Evolutionary conservation across 2,888 invertebrate species (phyloP), one percentile per base, ranked within the genome.

Genomic region (Hydrotaea cyrtoneurina): DNA sequence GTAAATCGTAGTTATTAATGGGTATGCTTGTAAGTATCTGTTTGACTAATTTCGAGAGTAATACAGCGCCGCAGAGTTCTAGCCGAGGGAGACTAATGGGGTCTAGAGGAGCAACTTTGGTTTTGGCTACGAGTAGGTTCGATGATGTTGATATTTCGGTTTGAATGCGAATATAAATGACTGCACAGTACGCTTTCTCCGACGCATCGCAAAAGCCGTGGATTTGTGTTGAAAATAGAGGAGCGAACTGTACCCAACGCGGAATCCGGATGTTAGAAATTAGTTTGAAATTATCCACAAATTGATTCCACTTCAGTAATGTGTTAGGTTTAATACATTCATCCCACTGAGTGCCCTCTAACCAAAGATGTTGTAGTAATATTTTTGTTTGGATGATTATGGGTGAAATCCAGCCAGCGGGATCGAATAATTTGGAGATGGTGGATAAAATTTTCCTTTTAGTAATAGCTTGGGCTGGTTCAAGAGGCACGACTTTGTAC

Each of bases 141-240:
- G 46, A 46, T 75, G 11, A 31, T 50, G 7, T 50, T 17, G 0
- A 17, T 26, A 5, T 2, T 10, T 8, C 13, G 0, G 0, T 43
- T 26, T 3, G 8, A 1, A 46, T n/a, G 26, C 50, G 23, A n/a
- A 11, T 15, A 64, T n/a, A 59, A 2, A n/a, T n/a, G n/a, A n/a
- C n/a, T n/a, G n/a, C n/a, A n/a, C n/a, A n/a, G n/a, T n/a, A n/a
- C n/a, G n/a, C n/a, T n/a, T n/a, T n/a, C n/a, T n/a, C n/a, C n/a
- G n/a, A n/a, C n/a, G n/a, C n/a, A n/a, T n/a, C n/a, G 1, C 69
- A 39, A 59, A 83, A 83, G n/a, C 85, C 81, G 69, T 85, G 81
- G 46, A 81, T 50, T 57, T 81, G 50, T 0, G 23, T 23, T 11
- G 21, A 23, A 11, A 11, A 13, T 10, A 3, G 10, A 8, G 57